Percentiles rank a stretch among this genome's conserved stretches.
These are phyloP conservation scores for Eupithecia vulgata DNA, from an alignment of 2,888 invertebrate genomes.

Conservation along the genomic window DNA sequence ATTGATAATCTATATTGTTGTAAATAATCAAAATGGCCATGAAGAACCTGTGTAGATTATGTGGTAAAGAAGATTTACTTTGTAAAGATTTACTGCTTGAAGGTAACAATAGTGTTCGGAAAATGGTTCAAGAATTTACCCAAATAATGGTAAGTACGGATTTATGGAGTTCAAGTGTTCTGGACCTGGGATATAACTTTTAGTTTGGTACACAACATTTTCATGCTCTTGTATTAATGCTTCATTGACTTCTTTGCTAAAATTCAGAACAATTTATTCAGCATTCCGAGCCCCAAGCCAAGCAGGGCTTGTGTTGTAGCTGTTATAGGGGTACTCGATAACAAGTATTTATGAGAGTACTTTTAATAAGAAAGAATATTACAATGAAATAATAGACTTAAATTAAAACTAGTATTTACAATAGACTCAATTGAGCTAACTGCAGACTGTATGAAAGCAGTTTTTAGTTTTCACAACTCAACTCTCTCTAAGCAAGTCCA, in stretches of 20 bases:
- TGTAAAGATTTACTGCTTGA: conserved; percentile 73
- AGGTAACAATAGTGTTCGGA: conserved; percentile 67
- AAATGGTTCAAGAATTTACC: conserved; percentile 71
- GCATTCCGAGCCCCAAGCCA: not conserved
- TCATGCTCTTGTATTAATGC: not conserved
- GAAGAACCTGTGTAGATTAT: conserved; percentile 73
- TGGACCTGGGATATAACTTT: not conserved
- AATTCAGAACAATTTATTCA: not conserved
- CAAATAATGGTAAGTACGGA: conserved; percentile 67
- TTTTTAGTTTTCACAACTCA: not conserved
- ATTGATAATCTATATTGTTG: not conserved
- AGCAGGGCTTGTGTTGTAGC: not conserved
- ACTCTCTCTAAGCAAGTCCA: not conserved
- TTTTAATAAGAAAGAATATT: too few species aligned
- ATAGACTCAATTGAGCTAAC: too few species aligned
- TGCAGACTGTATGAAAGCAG: too few species aligned
- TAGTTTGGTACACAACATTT: not conserved
- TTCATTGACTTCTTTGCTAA: not conserved
- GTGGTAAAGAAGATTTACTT: conserved; percentile 71
- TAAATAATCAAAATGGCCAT: conserved; percentile 48
- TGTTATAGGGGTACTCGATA: too few species aligned
- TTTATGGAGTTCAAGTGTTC: not conserved
- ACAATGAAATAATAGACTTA: too few species aligned
- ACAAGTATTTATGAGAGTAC: too few species aligned
- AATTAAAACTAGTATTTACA: too few species aligned